Conservation (phyloP, 2,888 invertebrate genomes). For the Aleiodes testaceus region DNA sequence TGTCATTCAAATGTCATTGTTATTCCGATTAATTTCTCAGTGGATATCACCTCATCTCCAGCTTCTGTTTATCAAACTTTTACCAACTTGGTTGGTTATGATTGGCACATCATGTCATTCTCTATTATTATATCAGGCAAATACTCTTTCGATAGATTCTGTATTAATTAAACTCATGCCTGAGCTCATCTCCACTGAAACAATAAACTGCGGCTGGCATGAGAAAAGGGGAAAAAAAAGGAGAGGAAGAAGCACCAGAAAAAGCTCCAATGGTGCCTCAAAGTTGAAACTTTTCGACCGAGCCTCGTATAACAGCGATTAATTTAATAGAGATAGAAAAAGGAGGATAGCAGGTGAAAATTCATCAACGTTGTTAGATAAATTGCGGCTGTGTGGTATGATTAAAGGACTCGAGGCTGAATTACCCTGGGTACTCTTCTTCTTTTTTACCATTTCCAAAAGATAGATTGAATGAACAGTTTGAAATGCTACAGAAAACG, state of each 20-base stretch:
- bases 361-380: constrained; percentile 13
- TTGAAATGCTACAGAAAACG: not conserved
- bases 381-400: constrained; percentile 1
- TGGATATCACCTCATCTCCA: not conserved
- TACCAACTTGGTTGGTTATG: not conserved
- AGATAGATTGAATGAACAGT: not conserved
- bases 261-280: constrained; percentile 12
- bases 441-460: not conserved
- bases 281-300: constrained; percentile 18
- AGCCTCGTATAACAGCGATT: constrained; percentile 15
- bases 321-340: constrained; percentile 8
- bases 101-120: not conserved
- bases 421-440: not conserved
- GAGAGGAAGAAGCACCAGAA: too few relatives aligned
- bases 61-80: constrained; percentile 10
- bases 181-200: constrained; percentile 15
- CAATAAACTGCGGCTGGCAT: constrained; percentile 21
- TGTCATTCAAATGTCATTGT: constrained; percentile 19
- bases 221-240: not conserved
- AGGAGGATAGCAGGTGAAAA: not conserved
- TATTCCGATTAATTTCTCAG: constrained; percentile 19
- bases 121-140: constrained; percentile 13
- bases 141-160: constrained; percentile 19
- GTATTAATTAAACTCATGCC: constrained; percentile 32
- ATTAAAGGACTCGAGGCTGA: constrained; percentile 3